Percentiles rank a stretch among this genome's conserved stretches.
phyloP scores from a whole-genome alignment of 2,888 invertebrate species.

The Tetheella fluctuosa region DNA sequence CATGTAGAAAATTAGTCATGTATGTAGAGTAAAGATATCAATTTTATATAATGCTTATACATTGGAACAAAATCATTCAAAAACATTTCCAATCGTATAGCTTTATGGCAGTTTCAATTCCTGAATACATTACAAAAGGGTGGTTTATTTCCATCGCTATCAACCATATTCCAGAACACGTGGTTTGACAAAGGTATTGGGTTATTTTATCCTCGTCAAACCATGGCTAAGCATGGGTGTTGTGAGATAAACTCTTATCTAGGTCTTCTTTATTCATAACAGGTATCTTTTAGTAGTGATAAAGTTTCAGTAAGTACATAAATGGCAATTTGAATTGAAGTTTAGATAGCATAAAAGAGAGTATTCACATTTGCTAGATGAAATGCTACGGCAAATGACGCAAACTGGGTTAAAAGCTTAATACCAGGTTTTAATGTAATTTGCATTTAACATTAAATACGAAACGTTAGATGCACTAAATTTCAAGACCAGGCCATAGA shows the following conservation, averaged over 20 bases:
- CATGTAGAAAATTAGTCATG: no score
- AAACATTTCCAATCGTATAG: not conserved
- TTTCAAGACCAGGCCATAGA: conserved; percentile 38
- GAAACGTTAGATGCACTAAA: conserved; percentile 36
- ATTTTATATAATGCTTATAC: no score
- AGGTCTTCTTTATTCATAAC: no score
- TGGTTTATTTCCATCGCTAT: conserved; percentile 36
- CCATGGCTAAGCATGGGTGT: conserved; percentile 33
- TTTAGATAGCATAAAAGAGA: no score
- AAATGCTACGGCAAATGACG: not conserved
- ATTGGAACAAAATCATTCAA: not conserved
- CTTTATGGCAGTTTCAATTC: not conserved
- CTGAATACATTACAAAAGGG: conserved; percentile 11
- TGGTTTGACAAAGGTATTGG: conserved; percentile 38
- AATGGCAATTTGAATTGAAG: no score
- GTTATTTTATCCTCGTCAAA: conserved; percentile 46
- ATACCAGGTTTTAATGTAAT: conserved; percentile 4
- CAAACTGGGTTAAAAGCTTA: conserved; percentile 5
- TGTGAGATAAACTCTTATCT: no score
- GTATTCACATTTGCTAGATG: no score
- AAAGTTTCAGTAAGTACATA: no score
- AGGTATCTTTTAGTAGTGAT: no score
- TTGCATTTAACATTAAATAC: conserved; percentile 9
- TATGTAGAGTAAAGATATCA: no score
- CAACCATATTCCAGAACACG: conserved; percentile 45